Conservation (phyloP, 2,113 vertebrate genomes). For the Trematocara unimaculatum region DNA sequence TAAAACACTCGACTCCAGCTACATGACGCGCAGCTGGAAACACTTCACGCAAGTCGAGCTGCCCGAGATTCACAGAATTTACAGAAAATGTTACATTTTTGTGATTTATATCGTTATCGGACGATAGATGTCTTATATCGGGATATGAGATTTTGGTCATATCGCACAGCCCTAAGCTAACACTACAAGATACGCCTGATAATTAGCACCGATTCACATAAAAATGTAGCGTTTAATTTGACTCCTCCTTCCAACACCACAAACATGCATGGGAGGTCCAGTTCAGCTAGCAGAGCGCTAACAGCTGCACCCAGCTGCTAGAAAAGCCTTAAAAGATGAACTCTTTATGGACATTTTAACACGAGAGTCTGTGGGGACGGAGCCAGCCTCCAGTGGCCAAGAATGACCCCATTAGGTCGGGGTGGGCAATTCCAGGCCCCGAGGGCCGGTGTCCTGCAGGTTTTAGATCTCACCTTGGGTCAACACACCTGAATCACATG, state of each 20-base stretch:
- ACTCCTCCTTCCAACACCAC: background rate
- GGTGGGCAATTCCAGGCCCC: no score
- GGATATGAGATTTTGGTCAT: no score
- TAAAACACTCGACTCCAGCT: no score
- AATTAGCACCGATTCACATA: background rate
- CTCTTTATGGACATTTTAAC: background rate
- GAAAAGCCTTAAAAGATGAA: background rate
- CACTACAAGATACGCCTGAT: rapidly evolving
- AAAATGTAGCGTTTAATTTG: background rate
- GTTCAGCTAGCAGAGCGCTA: background rate
- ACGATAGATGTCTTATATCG: no score
- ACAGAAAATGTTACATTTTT: no score
- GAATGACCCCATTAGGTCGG: background rate
- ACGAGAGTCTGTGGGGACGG: background rate
- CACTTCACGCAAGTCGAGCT: no score
- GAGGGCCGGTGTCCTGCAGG: no score
- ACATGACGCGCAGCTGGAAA: no score
- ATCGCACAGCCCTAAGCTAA: background rate
- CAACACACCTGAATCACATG: no score
- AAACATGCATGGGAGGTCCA: background rate
- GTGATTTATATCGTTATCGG: no score
- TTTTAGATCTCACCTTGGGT: no score
- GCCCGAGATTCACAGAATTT: no score
- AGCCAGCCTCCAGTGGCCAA: background rate
- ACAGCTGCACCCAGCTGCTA: rapidly evolving